A percentile compares a stretch with the other conserved stretches of the same genome.
Conservation (phyloP, 2,888 invertebrate species). For the Notodonta dromedarius region DNA sequence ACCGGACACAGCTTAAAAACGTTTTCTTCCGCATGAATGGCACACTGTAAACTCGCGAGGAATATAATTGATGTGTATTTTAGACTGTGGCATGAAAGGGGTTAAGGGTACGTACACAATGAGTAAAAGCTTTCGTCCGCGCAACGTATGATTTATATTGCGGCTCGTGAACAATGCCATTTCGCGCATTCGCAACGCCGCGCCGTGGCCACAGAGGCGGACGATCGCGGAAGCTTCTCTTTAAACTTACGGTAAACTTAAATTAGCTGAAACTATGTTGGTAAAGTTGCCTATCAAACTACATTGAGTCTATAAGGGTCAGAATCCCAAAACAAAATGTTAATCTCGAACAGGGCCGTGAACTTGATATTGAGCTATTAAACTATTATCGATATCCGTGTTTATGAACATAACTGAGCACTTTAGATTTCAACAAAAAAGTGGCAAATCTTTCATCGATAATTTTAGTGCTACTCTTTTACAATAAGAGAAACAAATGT, state of each 20-base stretch:
- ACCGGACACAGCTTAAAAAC: constrained; percentile 33
- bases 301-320: constrained; percentile 6
- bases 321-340: constrained; percentile 8
- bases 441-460: constrained; percentile 42
- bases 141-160: constrained; percentile 76
- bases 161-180: constrained; percentile 76
- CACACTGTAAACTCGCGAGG: constrained; percentile 18
- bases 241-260: constrained; percentile 77
- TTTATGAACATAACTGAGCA: constrained; percentile 31
- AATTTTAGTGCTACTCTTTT: constrained; percentile 31
- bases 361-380: constrained; percentile 35
- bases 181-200: constrained; percentile 54
- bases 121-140: constrained; percentile 55
- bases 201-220: constrained; percentile 54
- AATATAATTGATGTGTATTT: constrained; percentile 19
- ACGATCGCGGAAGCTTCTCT: constrained; percentile 68
- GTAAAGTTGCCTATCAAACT: constrained; percentile 34
- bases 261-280: constrained; percentile 72
- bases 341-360: constrained; percentile 10
- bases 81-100: constrained; percentile 44
- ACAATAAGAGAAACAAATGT: constrained; percentile 34
- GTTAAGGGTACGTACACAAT: constrained; percentile 55
- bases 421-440: constrained; percentile 37
- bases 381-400: constrained; percentile 24
- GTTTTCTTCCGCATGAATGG: constrained; percentile 19